Conservation (phyloP, 1,140 invertebrate genomes). For the Cydia fagiglandana region DNA sequence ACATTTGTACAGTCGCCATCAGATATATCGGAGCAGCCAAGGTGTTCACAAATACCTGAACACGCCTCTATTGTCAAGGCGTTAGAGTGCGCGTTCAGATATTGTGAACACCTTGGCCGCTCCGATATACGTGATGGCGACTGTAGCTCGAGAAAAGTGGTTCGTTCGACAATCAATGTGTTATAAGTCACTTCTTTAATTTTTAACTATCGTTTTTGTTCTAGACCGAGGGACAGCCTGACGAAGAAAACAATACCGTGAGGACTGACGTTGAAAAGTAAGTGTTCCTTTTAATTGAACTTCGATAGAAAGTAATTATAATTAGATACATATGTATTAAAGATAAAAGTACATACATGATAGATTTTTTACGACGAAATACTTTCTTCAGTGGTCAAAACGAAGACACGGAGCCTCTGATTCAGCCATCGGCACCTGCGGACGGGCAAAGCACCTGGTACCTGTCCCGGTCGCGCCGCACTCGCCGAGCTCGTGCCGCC, state of each 20-base stretch:
- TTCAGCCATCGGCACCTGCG: background rate
- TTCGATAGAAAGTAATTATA: background rate
- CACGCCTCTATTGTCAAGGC: too few relatives aligned
- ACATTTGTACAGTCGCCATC: too few relatives aligned
- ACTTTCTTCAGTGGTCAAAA: background rate
- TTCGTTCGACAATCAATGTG: background rate
- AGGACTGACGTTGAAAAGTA: conserved; percentile 7
- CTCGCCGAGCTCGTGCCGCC: background rate
- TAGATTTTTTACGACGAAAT: background rate
- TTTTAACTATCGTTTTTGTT: background rate
- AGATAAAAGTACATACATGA: background rate
- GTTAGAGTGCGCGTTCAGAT: too few relatives aligned
- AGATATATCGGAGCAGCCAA: too few relatives aligned
- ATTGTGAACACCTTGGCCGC: too few relatives aligned
- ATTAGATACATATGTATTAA: too few relatives aligned
- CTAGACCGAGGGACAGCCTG: conserved; percentile 2
- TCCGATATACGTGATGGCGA: too few relatives aligned
- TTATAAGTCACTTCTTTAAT: background rate
- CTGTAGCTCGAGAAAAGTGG: conserved; percentile 11
- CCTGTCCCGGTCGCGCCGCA: background rate
- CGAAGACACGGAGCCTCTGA: conserved; percentile 22
- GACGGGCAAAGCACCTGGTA: background rate
- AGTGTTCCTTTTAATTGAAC: background rate
- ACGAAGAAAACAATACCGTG: conserved; percentile 20
- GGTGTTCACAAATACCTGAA: too few relatives aligned